phyloP scores from a whole-genome alignment of 2,888 invertebrate genomes.

The Cephus pulcher region DNA sequence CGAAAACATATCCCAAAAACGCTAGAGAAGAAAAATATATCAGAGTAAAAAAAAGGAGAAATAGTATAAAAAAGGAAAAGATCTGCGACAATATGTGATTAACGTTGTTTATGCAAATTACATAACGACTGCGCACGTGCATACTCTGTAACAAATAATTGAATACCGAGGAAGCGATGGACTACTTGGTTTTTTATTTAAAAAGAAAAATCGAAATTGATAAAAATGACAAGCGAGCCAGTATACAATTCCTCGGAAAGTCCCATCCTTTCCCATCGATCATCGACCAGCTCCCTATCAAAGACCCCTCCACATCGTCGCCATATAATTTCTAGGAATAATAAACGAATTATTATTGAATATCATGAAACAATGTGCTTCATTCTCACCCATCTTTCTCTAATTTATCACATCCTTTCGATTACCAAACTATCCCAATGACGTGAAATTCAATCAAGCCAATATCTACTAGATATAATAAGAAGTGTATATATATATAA shows the following conservation, averaged over 20 bases:
- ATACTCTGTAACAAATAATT: background rate
- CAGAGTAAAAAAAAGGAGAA: background rate
- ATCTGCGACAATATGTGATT: background rate
- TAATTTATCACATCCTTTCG: background rate
- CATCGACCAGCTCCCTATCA: background rate
- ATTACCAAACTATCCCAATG: background rate
- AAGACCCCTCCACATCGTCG: conserved; percentile 48
- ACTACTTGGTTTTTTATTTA: background rate
- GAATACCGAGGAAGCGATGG: background rate
- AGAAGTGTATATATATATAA: background rate
- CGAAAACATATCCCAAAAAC: background rate
- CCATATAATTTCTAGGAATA: conserved; percentile 56
- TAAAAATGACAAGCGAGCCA: conserved; percentile 6
- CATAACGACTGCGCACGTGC: background rate
- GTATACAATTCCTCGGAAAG: conserved; percentile 4
- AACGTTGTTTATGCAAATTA: background rate
- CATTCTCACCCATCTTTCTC: conserved; percentile 6
- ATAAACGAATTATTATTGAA: conserved; percentile 55
- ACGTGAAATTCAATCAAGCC: background rate
- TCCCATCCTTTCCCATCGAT: background rate
- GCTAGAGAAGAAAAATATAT: background rate
- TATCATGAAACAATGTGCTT: conserved; percentile 21
- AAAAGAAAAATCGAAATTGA: conserved; percentile 10
- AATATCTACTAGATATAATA: background rate
- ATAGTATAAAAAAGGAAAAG: background rate